A percentile compares a stretch with the other conserved stretches of the same genome.
These are phyloP conservation scores for Macaria liturata DNA, from an alignment of 2,888 invertebrate species.

Conservation along the genomic window DNA sequence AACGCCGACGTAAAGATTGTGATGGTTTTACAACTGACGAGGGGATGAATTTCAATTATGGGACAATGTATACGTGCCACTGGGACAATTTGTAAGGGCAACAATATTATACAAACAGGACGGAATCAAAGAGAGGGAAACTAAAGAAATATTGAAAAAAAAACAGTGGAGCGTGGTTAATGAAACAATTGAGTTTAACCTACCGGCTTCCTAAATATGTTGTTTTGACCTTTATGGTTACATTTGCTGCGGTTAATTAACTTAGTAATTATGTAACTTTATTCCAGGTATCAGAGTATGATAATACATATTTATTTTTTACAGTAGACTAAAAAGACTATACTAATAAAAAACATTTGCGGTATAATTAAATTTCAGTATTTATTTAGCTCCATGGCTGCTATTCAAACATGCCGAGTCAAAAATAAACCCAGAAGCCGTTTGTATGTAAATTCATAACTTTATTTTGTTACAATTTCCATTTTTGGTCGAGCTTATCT, in stretches of 20 bases:
- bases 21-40: constrained; percentile 18
- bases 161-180: constrained; percentile 3
- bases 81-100: constrained; percentile 8
- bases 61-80: constrained; percentile 10
- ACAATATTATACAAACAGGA: constrained; percentile 10
- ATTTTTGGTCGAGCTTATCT: constrained; percentile 5
- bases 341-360: too few relatives aligned
- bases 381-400: too few relatives aligned
- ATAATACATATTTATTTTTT: too few relatives aligned
- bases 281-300: too few relatives aligned
- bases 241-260: too few relatives aligned
- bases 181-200: background rate
- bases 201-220: too few relatives aligned
- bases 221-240: too few relatives aligned
- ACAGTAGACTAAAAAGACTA: too few relatives aligned
- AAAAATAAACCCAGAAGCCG: background rate
- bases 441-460: constrained; percentile 8
- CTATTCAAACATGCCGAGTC: too few relatives aligned
- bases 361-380: too few relatives aligned
- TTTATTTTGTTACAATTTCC: background rate
- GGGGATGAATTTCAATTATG: constrained; percentile 27
- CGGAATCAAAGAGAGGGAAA: constrained; percentile 11
- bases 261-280: too few relatives aligned
- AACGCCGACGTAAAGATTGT: constrained; percentile 22
- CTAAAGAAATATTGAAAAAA: constrained; percentile 13